Evolutionary conservation across 2,113 vertebrate species (phyloP), one percentile per base, ranked within the genome.

Genomic region (Rhinoderma darwinii): DNA sequence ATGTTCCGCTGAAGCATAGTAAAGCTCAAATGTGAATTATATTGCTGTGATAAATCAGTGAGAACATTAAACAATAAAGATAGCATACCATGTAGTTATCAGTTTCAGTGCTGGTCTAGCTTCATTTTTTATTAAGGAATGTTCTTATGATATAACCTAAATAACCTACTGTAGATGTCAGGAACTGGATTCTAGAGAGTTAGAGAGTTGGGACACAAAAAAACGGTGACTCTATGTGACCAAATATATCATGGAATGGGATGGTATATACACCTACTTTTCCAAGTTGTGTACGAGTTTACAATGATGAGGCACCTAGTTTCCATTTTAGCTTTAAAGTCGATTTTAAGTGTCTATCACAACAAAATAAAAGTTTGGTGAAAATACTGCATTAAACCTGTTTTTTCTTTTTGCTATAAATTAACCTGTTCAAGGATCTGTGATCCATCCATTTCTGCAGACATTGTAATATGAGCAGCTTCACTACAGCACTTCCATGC

Each of bases 31-130:
- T 70, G 75, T 39, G 25, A 41, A 72, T 56, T 59, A 74, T 51
- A 74, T 74, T 73, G 47, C 50, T 35, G 68, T 84, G 25, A 74
- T 84, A 84, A 84, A 74, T 84, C 82, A 84, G 15, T 22, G 20
- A 72, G 32, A 78, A 37, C 59, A 86, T 86, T 79, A 78, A 79
- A 86, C 84, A 85, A 78, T 63, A 54, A 37, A 78, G 3, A 78
- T 32, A 15, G 35, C n/a, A 86, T 25, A 41, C 37, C 22, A 43
- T 63, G 12, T 37, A 66, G 27, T 18, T 85, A 30, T 44, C n/a
- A 76, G 25, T 63, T 73, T 20, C 30, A 70, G 18, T 20, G 1
- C 27, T 68, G 35, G 4, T 35, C 15, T 32, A 35, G 5, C 15
- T 68, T 20, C 6, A 12, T 70, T 70, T 37, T 70, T 27, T 68